Percentiles rank a stretch among this genome's conserved stretches.
These are phyloP conservation scores for Eupithecia dodoneata DNA, from an alignment of 2,888 invertebrate genomes.

Conservation along the genomic window DNA sequence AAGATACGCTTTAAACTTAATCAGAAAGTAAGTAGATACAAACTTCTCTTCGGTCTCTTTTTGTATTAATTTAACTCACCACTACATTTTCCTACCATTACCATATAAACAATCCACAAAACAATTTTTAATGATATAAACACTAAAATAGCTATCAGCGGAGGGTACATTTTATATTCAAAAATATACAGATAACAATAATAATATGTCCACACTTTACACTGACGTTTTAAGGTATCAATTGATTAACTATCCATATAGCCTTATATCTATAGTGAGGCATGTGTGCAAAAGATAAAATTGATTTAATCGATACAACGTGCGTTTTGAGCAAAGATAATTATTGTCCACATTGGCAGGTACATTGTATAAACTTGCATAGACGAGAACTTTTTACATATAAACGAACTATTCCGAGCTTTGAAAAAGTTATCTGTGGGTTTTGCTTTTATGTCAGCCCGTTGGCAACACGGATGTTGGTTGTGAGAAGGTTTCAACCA, in stretches of 20 bases:
- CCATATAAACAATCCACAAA: conserved; percentile 13
- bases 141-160: conserved; percentile 2
- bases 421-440: background rate
- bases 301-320: background rate
- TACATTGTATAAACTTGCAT: background rate
- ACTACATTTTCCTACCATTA: background rate
- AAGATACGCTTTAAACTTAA: too few species aligned
- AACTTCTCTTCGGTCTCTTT: too few species aligned
- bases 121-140: conserved; percentile 7
- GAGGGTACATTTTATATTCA: conserved; percentile 6
- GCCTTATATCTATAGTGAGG: background rate
- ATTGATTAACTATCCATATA: conserved; percentile 7
- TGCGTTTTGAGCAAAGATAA: background rate
- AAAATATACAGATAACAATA: background rate
- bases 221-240: conserved; percentile 1
- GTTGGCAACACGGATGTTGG: background rate
- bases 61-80: conserved; percentile 7
- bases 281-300: conserved; percentile 7
- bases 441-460: background rate
- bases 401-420: background rate
- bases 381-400: background rate
- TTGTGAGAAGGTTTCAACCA: background rate
- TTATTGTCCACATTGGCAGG: background rate
- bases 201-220: background rate
- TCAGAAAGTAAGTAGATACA: too few species aligned